Conservation (phyloP, 2,888 invertebrate species). For the Trileptium ribeirensis region DNA sequence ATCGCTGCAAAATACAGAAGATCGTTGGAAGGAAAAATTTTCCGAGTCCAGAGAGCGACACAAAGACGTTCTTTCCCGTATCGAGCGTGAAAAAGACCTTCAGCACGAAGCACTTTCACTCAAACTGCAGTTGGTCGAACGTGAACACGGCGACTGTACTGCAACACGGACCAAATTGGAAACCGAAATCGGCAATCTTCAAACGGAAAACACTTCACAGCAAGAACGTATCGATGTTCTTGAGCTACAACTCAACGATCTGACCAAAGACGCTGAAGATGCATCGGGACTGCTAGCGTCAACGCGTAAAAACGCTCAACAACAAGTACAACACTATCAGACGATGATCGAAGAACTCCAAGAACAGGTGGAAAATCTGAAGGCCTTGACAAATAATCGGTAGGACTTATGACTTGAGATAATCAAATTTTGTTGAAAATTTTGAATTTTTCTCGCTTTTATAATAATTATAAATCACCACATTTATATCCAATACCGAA, state of each 20-base stretch:
- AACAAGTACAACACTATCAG: neutral
- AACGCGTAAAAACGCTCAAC: neutral
- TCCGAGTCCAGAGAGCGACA: slow-evolving; percentile 42
- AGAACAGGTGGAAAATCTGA: slow-evolving; percentile 2
- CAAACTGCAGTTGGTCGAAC: slow-evolving; percentile 2
- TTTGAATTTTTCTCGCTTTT: too few relatives aligned
- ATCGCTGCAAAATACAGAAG: slow-evolving; percentile 16
- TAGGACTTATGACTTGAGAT: too few relatives aligned
- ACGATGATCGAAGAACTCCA: slow-evolving; percentile 11
- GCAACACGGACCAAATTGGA: neutral
- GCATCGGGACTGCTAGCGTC: slow-evolving; percentile 12
- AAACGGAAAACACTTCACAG: neutral
- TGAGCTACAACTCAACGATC: slow-evolving; percentile 10
- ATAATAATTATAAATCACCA: too few relatives aligned
- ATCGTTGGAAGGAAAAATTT: slow-evolving; percentile 40
- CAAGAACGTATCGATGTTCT: slow-evolving; percentile 10
- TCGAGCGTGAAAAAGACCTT: slow-evolving; percentile 34
- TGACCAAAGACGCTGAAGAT: neutral
- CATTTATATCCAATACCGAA: too few relatives aligned
- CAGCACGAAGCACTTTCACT: neutral
- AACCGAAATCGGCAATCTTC: neutral
- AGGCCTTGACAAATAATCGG: too few relatives aligned
- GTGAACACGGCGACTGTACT: neutral
- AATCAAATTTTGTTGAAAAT: too few relatives aligned
- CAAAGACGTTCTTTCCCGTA: slow-evolving; percentile 38